Evolutionary conservation across 1,140 invertebrate species (phyloP).

Genomic region (Diabrotica undecimpunctata): DNA sequence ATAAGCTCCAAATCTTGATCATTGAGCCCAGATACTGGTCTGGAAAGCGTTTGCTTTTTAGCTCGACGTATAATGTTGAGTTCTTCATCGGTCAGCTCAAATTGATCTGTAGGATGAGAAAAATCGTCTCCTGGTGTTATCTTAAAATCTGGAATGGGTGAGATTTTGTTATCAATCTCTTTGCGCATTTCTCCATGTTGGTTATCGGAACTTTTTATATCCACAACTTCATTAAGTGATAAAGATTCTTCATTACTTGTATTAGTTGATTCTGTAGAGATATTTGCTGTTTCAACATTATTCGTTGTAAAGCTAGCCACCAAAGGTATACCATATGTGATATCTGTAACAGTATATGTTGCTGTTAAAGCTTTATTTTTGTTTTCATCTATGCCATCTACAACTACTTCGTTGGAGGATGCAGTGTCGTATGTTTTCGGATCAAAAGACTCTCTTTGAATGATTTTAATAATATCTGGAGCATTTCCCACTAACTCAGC

Average conservation of each 20-base stretch:
- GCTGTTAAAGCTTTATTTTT: no score
- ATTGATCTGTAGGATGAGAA: no score
- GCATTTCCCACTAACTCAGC: no score
- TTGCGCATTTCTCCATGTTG: no score
- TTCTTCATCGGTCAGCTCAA: constrained; percentile 17
- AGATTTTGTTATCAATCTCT: no score
- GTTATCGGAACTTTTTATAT: no score
- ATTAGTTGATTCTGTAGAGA: neutral
- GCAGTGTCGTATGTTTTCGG: neutral
- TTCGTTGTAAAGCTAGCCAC: neutral
- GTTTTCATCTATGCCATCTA: neutral
- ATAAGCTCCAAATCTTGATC: constrained; percentile 28
- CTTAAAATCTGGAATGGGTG: no score
- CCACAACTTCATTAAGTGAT: no score
- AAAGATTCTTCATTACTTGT: neutral
- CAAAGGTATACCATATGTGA: neutral
- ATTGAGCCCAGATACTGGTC: constrained; percentile 33
- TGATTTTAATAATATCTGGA: no score
- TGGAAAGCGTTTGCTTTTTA: constrained; percentile 13
- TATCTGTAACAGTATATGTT: neutral
- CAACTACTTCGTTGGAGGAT: neutral
- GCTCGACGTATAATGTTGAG: constrained; percentile 12
- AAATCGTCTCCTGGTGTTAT: no score
- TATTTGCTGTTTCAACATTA: neutral
- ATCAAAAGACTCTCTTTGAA: neutral